Evolutionary conservation across 1,140 invertebrate species (phyloP), one percentile per base, ranked within the genome.

Genomic region (Hydropsyche tenuis): DNA sequence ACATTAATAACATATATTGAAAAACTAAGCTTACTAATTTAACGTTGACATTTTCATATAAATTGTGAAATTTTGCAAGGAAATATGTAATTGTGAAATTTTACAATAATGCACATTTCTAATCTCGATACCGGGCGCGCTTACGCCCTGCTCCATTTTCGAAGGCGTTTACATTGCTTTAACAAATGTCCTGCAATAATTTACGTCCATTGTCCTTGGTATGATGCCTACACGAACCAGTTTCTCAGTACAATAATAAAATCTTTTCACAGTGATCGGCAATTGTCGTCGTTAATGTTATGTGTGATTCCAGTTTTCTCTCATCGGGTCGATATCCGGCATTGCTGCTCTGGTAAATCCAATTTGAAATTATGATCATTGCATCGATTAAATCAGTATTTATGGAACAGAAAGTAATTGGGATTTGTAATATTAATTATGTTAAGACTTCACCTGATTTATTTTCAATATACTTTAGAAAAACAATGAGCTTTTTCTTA

Each of bases 181-280:
- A 60, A 60, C 56, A 60, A 27, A 60, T 27, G 56, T 25, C 56
- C 22, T 25, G 7, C 22, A 27, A 60, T 60, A 60, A 60, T 60
- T 60, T 60, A 60, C 23, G 20, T 7, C 23, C 3, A 60, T 60
- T 27, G 56, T 60, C 56, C 56, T 60, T 60, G 56, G 7, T 23
- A 14, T 25, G 56, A 60, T 12, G 22, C 56, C 56, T 25, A 60
- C 56, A 11, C 9, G 20, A 27, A 60, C 56, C 23, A 20, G 56
- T 60, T 60, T 25, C 23, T 12, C 14, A 25, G 11, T 60, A 53
- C 48, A 18, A 53, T 16, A 53, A 53, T 53, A 53, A 53, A 53
- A 18, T 53, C 48, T 53, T 20, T 20, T 53, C 18, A 6, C 1
- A 37, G 9, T 14, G 46, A 18, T 18, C 48, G 48, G 18, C 48